Evolutionary conservation across 2,113 vertebrate genomes (phyloP), one percentile per base, ranked within the genome.

Genomic region (Dipodomys stephensi): DNA sequence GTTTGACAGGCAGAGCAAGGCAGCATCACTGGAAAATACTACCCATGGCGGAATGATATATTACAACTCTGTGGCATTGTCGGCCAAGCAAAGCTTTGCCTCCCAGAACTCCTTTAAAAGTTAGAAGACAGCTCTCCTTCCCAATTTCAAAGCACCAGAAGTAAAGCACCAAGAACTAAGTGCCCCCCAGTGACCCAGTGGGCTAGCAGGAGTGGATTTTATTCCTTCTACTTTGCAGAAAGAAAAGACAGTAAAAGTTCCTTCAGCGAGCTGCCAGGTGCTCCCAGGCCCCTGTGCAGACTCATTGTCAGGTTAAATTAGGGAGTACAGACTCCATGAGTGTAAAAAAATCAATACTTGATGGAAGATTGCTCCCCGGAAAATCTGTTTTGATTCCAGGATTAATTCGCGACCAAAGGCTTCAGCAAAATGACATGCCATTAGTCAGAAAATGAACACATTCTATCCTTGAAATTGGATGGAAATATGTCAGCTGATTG

Each of bases 311-410:
- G 99, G 98, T 99, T 99, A 99, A 99, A 99, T 99, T 99, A 99
- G 99, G 98, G 99, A 99, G 98, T 99, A 99, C 99, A 99, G 99
- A 99, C 99, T 99, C 99, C 97, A 99, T 99, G 99, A 99, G 99
- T 99, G 99, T 99, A 99, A 99, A 99, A 99, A 99, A 99, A 99
- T 99, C 99, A 99, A 99, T 99, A 99, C 99, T 99, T 99, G 99
- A 99, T 99, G 99, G 99, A 99, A 99, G 99, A 99, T 99, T 99
- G 99, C 99, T 99, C 99, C 98, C 99, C 96, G 98, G 99, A 99
- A 99, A 99, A 99, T 99, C 99, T 99, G 99, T 99, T 99, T 99
- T 99, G 99, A 99, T 99, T 99, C 99, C 98, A 99, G 99, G 99
- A 99, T 99, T 99, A 99, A 99, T 99, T 99, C 98, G 97, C 97